These are phyloP conservation scores for Pogonus chalceus DNA, from an alignment of 1,140 invertebrate species.

Conservation along the genomic window DNA sequence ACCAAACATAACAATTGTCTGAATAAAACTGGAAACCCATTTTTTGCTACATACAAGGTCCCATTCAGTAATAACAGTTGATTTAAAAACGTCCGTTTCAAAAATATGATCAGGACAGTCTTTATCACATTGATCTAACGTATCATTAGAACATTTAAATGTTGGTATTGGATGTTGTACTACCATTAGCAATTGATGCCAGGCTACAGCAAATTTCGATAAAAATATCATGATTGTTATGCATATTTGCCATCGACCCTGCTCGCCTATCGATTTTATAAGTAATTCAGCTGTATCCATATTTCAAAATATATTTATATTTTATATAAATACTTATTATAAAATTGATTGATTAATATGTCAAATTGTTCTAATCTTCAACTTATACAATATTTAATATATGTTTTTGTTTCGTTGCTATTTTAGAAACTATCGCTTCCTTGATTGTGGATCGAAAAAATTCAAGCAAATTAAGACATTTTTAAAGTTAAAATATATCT, in stretches of 20 bases:
- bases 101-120: constrained; percentile 15
- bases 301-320: too few relatives aligned
- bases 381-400: too few relatives aligned
- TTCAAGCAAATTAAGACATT: too few relatives aligned
- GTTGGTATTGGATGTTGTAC: constrained; percentile 12
- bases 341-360: too few relatives aligned
- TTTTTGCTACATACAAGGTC: constrained; percentile 31
- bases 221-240: constrained; percentile 38
- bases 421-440: too few relatives aligned
- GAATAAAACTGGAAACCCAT: constrained; percentile 33
- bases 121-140: not conserved
- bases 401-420: too few relatives aligned
- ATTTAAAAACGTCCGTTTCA: not conserved
- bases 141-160: not conserved
- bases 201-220: constrained; percentile 45
- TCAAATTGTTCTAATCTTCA: too few relatives aligned
- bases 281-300: not conserved
- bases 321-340: too few relatives aligned
- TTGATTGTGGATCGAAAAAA: too few relatives aligned
- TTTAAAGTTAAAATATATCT: too few relatives aligned
- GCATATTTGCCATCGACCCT: constrained; percentile 47
- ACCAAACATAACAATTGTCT: constrained; percentile 28
- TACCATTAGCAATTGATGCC: constrained; percentile 44
- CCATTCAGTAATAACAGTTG: constrained; percentile 8
- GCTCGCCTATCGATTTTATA: constrained; percentile 30